A percentile compares a stretch with the other conserved stretches of the same genome.
Conservation (phyloP, 2,888 invertebrate species). For the Morpho achilles region DNA sequence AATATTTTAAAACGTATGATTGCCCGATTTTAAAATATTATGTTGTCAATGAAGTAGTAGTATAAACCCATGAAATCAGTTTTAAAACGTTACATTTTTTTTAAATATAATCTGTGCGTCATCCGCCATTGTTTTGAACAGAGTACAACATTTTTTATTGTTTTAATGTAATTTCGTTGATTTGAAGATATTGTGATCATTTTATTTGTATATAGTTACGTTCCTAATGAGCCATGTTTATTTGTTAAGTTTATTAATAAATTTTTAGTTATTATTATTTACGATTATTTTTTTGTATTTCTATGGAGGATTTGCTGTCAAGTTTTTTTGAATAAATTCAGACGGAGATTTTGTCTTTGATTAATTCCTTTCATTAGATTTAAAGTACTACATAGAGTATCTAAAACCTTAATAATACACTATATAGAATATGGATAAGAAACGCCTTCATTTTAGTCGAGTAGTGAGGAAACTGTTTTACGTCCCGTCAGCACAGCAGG, state of each 20-base stretch:
- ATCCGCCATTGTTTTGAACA: constrained; percentile 20
- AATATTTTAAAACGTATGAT: no score
- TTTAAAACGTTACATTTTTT: no score
- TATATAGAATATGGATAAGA: no score
- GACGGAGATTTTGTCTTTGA: constrained; percentile 19
- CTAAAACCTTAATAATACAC: no score
- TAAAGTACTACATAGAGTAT: no score
- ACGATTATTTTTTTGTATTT: constrained; percentile 25
- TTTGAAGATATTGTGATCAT: constrained; percentile 33
- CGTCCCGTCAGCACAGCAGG: no score
- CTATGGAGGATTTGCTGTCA: constrained; percentile 25
- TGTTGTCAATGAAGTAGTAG: no score
- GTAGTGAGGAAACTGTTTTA: no score
- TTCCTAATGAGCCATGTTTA: constrained; percentile 38
- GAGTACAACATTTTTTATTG: constrained; percentile 34
- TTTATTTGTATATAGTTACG: constrained; percentile 37
- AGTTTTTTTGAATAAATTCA: constrained; percentile 32
- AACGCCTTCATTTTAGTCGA: no score
- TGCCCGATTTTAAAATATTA: no score
- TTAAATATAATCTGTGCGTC: constrained; percentile 20
- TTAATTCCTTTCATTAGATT: neutral
- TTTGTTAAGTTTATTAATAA: constrained; percentile 36
- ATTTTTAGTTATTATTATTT: constrained; percentile 27
- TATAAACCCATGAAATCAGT: no score
- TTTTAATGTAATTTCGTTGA: constrained; percentile 32